phyloP scores from a whole-genome alignment of 2,113 vertebrate genomes.

The Azemiops feae region DNA sequence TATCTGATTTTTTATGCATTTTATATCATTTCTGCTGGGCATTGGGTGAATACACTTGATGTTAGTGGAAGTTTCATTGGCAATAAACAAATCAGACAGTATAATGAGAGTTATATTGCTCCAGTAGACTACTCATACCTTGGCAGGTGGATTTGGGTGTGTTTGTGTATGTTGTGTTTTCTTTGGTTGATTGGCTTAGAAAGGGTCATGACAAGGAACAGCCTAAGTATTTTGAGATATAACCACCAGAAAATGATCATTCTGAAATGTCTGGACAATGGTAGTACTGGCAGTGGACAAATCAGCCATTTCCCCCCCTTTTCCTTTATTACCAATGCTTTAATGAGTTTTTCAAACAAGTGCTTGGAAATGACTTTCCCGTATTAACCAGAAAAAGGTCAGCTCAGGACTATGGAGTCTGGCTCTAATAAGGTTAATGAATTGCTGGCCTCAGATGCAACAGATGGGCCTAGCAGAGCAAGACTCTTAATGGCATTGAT shows the following conservation, averaged over 20 bases:
- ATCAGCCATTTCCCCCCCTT: conserved; percentile 17
- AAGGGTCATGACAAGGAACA: conserved; percentile 11
- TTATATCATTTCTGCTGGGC: conserved; percentile 39
- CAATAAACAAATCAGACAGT: conserved; percentile 46
- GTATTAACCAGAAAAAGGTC: conserved; percentile 71
- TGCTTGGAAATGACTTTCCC: conserved; percentile 58
- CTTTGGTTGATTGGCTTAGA: conserved; percentile 56
- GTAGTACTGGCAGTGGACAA: conserved; percentile 2
- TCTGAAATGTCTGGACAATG: conserved; percentile 20
- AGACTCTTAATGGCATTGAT: conserved; percentile 67
- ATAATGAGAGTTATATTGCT: conserved; percentile 57
- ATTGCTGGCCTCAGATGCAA: conserved; percentile 71
- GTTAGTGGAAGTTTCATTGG: conserved; percentile 15
- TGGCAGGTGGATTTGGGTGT: background rate
- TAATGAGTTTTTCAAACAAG: conserved; percentile 58
- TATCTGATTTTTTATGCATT: conserved; percentile 47
- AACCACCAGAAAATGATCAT: conserved; percentile 13
- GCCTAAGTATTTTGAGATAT: conserved; percentile 24
- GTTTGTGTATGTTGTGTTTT: background rate
- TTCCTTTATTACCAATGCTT: conserved; percentile 54
- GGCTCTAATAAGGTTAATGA: conserved; percentile 76
- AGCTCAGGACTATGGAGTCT: conserved; percentile 67
- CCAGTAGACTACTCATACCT: conserved; percentile 19
- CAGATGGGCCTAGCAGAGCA: conserved; percentile 67
- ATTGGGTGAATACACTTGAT: conserved; percentile 47